These are phyloP conservation scores for Carollia perspicillata DNA, from an alignment of 2,113 vertebrate species.

Conservation along the genomic window DNA sequence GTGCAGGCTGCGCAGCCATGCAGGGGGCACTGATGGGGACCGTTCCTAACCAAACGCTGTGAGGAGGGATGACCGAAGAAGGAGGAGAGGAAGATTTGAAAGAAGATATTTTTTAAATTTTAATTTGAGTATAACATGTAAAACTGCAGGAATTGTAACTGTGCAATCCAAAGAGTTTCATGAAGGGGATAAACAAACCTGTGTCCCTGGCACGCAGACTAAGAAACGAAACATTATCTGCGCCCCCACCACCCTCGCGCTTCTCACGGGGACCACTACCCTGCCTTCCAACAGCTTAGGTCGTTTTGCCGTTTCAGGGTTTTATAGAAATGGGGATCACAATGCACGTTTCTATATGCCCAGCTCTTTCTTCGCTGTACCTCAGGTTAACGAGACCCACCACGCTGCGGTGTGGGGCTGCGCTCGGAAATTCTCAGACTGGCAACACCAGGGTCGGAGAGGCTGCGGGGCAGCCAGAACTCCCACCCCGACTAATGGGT, in stretches of 20 bases:
- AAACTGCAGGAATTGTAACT: not conserved
- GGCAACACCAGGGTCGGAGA: not conserved
- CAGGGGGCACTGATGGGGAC: not conserved
- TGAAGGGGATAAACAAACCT: not conserved
- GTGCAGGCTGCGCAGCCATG: accelerated
- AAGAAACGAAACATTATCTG: not conserved
- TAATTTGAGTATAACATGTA: not conserved
- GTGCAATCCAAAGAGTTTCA: not conserved
- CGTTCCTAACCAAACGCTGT: not conserved
- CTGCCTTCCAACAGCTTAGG: not conserved
- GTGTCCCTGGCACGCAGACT: not conserved
- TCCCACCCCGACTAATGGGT: accelerated
- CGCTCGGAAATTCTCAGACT: not conserved
- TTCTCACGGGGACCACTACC: not conserved
- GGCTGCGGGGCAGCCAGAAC: accelerated
- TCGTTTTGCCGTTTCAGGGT: not conserved
- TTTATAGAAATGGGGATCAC: not conserved
- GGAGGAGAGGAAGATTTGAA: not conserved
- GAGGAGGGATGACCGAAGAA: not conserved
- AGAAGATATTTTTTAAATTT: not conserved
- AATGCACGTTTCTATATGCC: accelerated
- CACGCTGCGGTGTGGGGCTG: not conserved
- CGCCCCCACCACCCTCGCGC: too few relatives aligned
- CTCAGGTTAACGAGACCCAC: not conserved
- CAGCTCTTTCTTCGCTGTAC: not conserved